Conservation (phyloP, 2,888 invertebrate species). For the Adelphocoris suturalis region DNA sequence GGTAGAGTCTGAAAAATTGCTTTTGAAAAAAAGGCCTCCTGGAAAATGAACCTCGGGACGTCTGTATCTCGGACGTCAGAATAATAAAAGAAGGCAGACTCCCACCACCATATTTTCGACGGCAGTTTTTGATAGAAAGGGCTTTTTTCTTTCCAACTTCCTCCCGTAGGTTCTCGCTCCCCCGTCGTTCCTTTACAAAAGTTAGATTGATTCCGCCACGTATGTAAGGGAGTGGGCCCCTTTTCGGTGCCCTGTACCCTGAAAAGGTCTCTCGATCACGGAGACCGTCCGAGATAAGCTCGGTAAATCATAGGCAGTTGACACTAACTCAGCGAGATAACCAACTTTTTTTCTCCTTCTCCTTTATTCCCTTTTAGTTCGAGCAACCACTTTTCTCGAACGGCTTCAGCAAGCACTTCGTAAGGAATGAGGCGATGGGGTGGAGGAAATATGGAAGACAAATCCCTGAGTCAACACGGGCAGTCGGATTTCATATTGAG, state of each 20-base stretch:
- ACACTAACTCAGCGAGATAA: slow-evolving; percentile 63
- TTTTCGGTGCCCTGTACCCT: slow-evolving; percentile 34
- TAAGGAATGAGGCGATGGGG: neutral
- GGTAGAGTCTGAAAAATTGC: slow-evolving; percentile 13
- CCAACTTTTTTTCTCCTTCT: slow-evolving; percentile 60
- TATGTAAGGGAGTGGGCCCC: slow-evolving; percentile 54
- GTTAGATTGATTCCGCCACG: slow-evolving; percentile 73
- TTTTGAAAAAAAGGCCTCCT: slow-evolving; percentile 13
- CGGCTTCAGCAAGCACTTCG: slow-evolving; percentile 27
- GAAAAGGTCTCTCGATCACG: slow-evolving; percentile 63
- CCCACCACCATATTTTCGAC: slow-evolving; percentile 50
- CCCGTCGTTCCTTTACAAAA: slow-evolving; percentile 71
- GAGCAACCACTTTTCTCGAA: slow-evolving; percentile 57
- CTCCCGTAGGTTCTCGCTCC: slow-evolving; percentile 45
- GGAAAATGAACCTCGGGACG: slow-evolving; percentile 31
- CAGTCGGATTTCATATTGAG: neutral
- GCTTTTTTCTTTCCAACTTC: slow-evolving; percentile 44
- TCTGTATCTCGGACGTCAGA: slow-evolving; percentile 64
- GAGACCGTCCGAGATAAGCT: slow-evolving; percentile 64
- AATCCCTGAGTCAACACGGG: slow-evolving; percentile 30
- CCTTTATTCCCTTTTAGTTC: slow-evolving; percentile 49
- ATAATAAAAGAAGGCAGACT: slow-evolving; percentile 53
- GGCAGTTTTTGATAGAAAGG: slow-evolving; percentile 67
- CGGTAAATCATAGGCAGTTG: slow-evolving; percentile 71
- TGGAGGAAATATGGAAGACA: neutral